Conservation (phyloP, 2,888 invertebrate species). For the Platycnemis pennipes region DNA sequence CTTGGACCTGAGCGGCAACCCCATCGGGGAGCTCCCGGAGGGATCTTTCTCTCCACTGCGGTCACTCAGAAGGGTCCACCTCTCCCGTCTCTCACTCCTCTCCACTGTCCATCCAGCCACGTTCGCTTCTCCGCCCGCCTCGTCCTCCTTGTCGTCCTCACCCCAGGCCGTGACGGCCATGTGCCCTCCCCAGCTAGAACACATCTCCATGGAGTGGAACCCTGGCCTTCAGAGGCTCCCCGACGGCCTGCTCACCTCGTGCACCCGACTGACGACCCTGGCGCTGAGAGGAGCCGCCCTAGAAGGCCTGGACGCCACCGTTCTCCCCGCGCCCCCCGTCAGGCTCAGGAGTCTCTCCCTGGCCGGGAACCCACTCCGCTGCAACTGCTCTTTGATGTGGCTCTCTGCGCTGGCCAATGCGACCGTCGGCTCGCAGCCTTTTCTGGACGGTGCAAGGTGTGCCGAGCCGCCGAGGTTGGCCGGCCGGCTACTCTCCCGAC, state of each 20-base stretch:
- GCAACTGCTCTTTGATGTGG: slow-evolving; percentile 94
- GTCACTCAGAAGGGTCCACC: slow-evolving; percentile 38
- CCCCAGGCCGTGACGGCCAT: slow-evolving; percentile 57
- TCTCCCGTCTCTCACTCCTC: slow-evolving; percentile 42
- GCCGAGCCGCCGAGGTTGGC: slow-evolving; percentile 45
- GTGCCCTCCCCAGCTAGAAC: slow-evolving; percentile 82
- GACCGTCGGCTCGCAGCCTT: slow-evolving; percentile 51
- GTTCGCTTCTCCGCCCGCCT: not conserved
- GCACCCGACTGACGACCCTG: slow-evolving; percentile 88
- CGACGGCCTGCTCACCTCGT: slow-evolving; percentile 91
- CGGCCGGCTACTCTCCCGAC: slow-evolving; percentile 52
- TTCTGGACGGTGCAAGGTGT: slow-evolving; percentile 42
- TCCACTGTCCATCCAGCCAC: slow-evolving; percentile 41
- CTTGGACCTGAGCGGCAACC: slow-evolving; percentile 90
- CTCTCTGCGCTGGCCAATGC: slow-evolving; percentile 85
- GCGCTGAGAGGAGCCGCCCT: slow-evolving; percentile 89
- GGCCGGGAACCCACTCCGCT: slow-evolving; percentile 91
- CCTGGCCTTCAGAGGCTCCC: slow-evolving; percentile 87
- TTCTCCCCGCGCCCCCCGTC: slow-evolving; percentile 87
- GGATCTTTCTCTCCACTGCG: slow-evolving; percentile 43
- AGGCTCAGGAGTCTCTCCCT: slow-evolving; percentile 87
- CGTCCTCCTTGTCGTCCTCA: slow-evolving; percentile 34
- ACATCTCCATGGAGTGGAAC: slow-evolving; percentile 89
- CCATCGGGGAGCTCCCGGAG: slow-evolving; percentile 80
- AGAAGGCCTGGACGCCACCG: slow-evolving; percentile 88